Percentiles rank a stretch among this genome's conserved stretches.
These are phyloP conservation scores for Aplysina aerophoba DNA, from an alignment of 37 sponge, comb jelly and placozoan genomes.

Conservation along the genomic window DNA sequence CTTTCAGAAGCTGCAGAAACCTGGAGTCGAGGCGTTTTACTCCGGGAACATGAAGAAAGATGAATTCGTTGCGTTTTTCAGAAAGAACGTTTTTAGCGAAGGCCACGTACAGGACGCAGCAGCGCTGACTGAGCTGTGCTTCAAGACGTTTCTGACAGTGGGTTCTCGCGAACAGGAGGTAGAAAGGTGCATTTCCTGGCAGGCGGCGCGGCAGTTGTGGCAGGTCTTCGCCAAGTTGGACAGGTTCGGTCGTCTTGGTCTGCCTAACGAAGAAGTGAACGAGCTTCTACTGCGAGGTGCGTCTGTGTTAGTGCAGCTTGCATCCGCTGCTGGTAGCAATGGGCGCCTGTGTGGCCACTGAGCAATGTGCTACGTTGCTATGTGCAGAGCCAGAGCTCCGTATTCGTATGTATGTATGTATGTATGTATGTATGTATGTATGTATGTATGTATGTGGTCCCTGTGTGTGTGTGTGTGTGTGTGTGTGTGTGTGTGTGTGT, in stretches of 20 bases:
- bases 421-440: neutral
- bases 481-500: too few species aligned
- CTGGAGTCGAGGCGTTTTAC: slow-evolving; percentile 6
- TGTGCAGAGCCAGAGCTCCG: too few species aligned
- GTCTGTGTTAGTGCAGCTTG: too few species aligned
- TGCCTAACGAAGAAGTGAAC: slow-evolving; percentile 7
- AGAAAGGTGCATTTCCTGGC: neutral
- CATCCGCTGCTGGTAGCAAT: too few species aligned
- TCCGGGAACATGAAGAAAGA: neutral
- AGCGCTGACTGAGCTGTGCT: neutral
- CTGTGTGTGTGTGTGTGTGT: too few species aligned
- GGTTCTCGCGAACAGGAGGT: neutral
- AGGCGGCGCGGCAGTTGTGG: neutral
- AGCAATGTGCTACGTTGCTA: too few species aligned
- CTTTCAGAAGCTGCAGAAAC: neutral
- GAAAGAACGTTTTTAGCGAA: neutral
- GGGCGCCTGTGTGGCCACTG: too few species aligned
- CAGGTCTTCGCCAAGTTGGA: slow-evolving; percentile 15
- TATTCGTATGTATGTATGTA: neutral
- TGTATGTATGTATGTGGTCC: neutral
- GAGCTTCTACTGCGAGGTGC: neutral
- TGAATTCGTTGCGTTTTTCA: neutral
- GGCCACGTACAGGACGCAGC: neutral
- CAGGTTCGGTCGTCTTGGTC: neutral
- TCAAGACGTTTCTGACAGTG: neutral